Base-by-base conservation (phyloP, 2,113 vertebrate species). In the Proterorhinus semilunaris region DNA sequence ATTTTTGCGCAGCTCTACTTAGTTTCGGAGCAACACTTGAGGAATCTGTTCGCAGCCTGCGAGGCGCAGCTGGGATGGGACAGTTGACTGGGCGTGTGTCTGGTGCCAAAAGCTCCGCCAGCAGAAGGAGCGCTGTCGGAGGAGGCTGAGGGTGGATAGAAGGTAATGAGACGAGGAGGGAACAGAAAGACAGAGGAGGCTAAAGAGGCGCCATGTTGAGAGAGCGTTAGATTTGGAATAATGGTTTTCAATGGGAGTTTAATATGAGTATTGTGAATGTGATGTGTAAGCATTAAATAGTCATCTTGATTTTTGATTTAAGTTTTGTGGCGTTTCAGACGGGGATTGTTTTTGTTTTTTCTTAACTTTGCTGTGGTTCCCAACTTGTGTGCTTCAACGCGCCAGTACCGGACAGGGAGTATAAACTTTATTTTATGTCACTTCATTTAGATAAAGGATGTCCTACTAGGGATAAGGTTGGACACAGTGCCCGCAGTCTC, bases 51-150 rank as follows among this genome's bases (percentile, higher is more conserved):
- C 57, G 75, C 69, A 57, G 21, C 68, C 48, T 66, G 65, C 2
- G 11, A 74, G 87, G 78, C 74, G 80, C 86, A 82, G 88, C 86
- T 83, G 82, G 75, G 75, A 79, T 59, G 65, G 36, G 71, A 6
- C 45, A 75, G 81, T 73, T 71, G 77, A 72, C 75, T 68, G 69
- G 70, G 73, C 82, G 49, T 72, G 71, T 79, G 72, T 79, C 72
- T 78, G 81, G 73, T 85, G 86, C 81, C 83, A 72, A 66, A 69
- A 75, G 78, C 65, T 10, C 54, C 65, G 79, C 79, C 81, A 86
- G 72, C 50, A 84, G 50, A 75, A 52, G 48, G 27, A 54, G 27
- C 65, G 62, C 53, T 49, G 27, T 11, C 10, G 50, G 63, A 71
- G 62, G 48, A 66, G 64, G 21, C 42, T 0, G 62, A 59, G 68